A percentile compares a stretch with the other conserved stretches of the same genome.
Evolutionary conservation across 2,888 invertebrate species (phyloP).

Genomic region (Heliconius ismenius): DNA sequence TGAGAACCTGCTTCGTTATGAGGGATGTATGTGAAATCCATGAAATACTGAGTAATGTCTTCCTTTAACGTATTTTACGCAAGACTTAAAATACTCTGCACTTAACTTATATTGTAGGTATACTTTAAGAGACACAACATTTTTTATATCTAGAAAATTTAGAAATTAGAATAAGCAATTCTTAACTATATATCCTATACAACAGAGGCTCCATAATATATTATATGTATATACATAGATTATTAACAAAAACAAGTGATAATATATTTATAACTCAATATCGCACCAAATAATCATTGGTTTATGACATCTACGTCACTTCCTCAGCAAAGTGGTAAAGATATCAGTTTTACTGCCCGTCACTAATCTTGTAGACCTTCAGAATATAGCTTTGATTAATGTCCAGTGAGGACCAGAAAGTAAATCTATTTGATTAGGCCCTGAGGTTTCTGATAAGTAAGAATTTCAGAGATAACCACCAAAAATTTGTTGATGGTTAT

Average conservation of each 20-base stretch:
- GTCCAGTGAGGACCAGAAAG: conserved; percentile 57
- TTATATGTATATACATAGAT: not conserved
- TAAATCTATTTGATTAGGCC: conserved; percentile 67
- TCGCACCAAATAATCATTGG: conserved; percentile 27
- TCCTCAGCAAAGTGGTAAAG: conserved; percentile 46
- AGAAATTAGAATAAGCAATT: not conserved
- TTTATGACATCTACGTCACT: conserved; percentile 39
- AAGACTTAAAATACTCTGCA: no score
- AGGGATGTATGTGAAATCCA: no score
- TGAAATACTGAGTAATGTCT: no score
- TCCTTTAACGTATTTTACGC: no score
- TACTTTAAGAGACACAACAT: no score
- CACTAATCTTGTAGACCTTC: conserved; percentile 62
- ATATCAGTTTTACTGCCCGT: conserved; percentile 49
- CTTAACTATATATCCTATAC: not conserved
- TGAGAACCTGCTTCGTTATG: no score
- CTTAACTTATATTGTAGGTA: no score
- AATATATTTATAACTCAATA: conserved; percentile 20
- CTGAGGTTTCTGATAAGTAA: conserved; percentile 60
- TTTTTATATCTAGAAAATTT: no score
- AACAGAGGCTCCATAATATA: not conserved
- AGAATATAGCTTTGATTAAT: conserved; percentile 69
- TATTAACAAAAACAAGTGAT: conserved; percentile 21
- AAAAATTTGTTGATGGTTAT: not conserved
- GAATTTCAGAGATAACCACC: conserved; percentile 35